phyloP scores from a whole-genome alignment of 2,888 invertebrate species.

The Agonopterix alstromeriana region DNA sequence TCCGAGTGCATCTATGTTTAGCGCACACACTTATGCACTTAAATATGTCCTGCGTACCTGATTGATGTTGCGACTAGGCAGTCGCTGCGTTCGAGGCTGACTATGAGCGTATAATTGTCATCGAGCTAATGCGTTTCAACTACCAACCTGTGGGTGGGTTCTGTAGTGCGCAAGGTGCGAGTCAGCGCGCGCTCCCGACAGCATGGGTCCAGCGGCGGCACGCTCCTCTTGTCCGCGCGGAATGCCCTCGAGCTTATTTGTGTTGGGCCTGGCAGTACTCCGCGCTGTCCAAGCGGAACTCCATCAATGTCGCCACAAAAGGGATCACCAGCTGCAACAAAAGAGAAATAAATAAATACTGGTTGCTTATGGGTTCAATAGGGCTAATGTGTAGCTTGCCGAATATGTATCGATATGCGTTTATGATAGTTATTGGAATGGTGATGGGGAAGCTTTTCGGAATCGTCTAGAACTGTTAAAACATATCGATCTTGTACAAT shows the following conservation, averaged over 20 bases:
- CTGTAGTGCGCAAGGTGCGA: slow-evolving; percentile 53
- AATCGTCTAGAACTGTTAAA: too few species aligned
- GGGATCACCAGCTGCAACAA: slow-evolving; percentile 88
- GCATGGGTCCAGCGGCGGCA: slow-evolving; percentile 57
- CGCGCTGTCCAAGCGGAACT: slow-evolving; percentile 98
- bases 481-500: too few species aligned
- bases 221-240: slow-evolving; percentile 36
- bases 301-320: slow-evolving; percentile 96
- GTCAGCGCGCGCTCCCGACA: slow-evolving; percentile 51
- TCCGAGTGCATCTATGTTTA: too few species aligned
- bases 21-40: too few species aligned
- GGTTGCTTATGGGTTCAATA: too few species aligned
- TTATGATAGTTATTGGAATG: too few species aligned
- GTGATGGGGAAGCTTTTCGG: too few species aligned
- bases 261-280: slow-evolving; percentile 99
- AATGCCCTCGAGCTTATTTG: slow-evolving; percentile 83
- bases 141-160: slow-evolving; percentile 52
- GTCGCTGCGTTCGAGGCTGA: too few species aligned
- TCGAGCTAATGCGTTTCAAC: not conserved
- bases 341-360: slow-evolving; percentile 4
- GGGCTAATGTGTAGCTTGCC: too few species aligned
- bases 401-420: too few species aligned
- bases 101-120: not conserved
- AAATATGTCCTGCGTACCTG: too few species aligned
- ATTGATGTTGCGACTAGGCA: too few species aligned